A percentile compares a stretch with the other conserved stretches of the same genome.
Conservation (phyloP, 2,797 vertebrate species). For the Hippopotamyrus pictus region DNA sequence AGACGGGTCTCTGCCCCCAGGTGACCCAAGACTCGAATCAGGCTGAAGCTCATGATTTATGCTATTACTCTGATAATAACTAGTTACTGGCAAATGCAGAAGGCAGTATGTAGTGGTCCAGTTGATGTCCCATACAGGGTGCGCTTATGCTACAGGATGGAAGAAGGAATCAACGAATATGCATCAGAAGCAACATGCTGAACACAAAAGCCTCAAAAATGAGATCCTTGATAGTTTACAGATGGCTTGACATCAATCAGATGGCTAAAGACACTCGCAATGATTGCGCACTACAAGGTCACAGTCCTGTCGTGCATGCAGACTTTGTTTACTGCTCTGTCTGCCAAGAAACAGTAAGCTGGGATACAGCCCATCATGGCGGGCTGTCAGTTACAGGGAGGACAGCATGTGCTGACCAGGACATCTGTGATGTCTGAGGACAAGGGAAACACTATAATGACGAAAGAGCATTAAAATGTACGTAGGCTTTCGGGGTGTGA, state of each 20-base stretch:
- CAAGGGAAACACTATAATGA: not conserved
- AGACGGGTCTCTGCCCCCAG: not conserved
- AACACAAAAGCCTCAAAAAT: not conserved
- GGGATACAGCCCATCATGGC: slow-evolving; percentile 40
- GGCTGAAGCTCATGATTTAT: not conserved
- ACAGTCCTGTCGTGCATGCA: not conserved
- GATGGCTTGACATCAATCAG: not conserved
- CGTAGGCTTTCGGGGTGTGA: not conserved
- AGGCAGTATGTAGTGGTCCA: not conserved
- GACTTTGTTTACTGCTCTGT: not conserved
- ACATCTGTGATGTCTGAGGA: not conserved
- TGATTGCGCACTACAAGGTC: not conserved
- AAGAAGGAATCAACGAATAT: not conserved
- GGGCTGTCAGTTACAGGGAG: slow-evolving; percentile 45
- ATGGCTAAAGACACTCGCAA: not conserved
- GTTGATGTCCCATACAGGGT: not conserved
- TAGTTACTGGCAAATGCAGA: not conserved
- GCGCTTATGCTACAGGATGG: not conserved
- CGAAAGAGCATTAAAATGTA: not conserved
- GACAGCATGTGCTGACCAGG: slow-evolving; percentile 30
- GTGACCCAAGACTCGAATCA: not conserved
- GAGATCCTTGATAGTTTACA: not conserved
- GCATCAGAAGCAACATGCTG: not conserved
- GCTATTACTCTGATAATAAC: not conserved
- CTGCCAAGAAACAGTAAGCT: not conserved